Percentiles rank a stretch among this genome's conserved stretches.
These are phyloP conservation scores for Yponomeuta evonymella DNA, from an alignment of 2,888 invertebrate genomes.

Conservation along the genomic window DNA sequence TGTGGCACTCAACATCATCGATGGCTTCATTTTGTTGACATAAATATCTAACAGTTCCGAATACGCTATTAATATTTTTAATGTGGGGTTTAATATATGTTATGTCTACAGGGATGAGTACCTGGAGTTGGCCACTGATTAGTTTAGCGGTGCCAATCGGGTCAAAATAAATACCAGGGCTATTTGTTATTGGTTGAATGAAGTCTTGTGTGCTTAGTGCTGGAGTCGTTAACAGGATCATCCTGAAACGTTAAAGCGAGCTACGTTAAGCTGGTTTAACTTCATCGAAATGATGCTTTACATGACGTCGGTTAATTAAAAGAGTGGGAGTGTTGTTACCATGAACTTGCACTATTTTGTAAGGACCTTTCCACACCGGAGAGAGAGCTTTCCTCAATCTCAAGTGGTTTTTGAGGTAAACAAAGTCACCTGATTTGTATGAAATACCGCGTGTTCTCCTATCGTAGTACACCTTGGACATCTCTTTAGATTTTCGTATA, in stretches of 20 bases:
- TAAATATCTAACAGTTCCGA: conserved; percentile 19
- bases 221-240: conserved; percentile 13
- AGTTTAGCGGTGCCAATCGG: conserved; percentile 25
- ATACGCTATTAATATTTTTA: conserved; percentile 22
- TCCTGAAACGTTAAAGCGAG: conserved; percentile 14
- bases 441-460: not conserved
- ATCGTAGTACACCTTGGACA: conserved; percentile 11
- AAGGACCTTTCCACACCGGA: conserved; percentile 30
- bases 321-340: conserved; percentile 26
- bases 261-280: conserved; percentile 19
- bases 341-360: conserved; percentile 27
- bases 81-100: conserved; percentile 24
- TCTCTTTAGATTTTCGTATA: too few relatives aligned
- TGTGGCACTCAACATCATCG: conserved; percentile 16
- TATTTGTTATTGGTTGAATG: not conserved
- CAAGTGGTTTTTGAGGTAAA: too few relatives aligned
- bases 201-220: conserved; percentile 5
- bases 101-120: conserved; percentile 24
- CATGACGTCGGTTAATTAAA: conserved; percentile 26
- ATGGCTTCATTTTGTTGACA: conserved; percentile 21
- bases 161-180: conserved; percentile 26
- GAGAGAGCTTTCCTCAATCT: too few relatives aligned
- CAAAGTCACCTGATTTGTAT: conserved; percentile 19
- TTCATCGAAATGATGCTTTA: conserved; percentile 24
- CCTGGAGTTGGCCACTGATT: conserved; percentile 19